Base-by-base conservation (phyloP, 2,113 vertebrate genomes). In the Hemiscyllium ocellatum region DNA sequence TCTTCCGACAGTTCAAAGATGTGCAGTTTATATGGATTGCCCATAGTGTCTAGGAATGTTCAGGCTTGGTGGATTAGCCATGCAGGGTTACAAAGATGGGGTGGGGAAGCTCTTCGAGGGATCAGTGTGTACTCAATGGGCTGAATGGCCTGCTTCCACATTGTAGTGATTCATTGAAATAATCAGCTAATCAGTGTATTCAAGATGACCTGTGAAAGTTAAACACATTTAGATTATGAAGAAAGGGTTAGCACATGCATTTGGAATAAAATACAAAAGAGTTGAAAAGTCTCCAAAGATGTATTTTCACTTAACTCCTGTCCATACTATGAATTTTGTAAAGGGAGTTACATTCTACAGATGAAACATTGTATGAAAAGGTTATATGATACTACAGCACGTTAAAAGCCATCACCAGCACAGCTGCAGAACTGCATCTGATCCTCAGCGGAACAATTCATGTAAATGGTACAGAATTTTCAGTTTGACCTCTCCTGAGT, bases 341-440 rank as follows among this genome's bases (percentile, higher is more conserved):
- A 33, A 37, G n/a, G 37, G 17, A 42, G 37, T 83, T 42, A 37
- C 80, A 83, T 83, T 83, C 80, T 42, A 83, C 17, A 19, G 80
- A 42, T 20, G 42, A 37, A 19, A 20, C 80, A 42, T 24, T 90
- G 20, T 26, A 61, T 33, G 29, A 29, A 90, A 52, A 90, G 6
- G 12, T 29, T 90, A 12, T 90, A 29, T 52, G 52, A 61, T 52
- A 52, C 1, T 5, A 61, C 33, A 61, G 56, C 29, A 10, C 87
- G 33, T 90, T 61, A 33, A 26, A 61, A 90, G 87, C 56, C 12
- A 52, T 33, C 56, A 61, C 87, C 13, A 90, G 29, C 52, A 61
- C 50, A 90, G 87, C 50, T 83, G 80, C 80, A 83, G 80, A 83
- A 42, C 20, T 61, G 87, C 29, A 90, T 90, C 52, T 90, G 87